Conservation (phyloP, 2,888 invertebrate species). For the Bombylius major region DNA sequence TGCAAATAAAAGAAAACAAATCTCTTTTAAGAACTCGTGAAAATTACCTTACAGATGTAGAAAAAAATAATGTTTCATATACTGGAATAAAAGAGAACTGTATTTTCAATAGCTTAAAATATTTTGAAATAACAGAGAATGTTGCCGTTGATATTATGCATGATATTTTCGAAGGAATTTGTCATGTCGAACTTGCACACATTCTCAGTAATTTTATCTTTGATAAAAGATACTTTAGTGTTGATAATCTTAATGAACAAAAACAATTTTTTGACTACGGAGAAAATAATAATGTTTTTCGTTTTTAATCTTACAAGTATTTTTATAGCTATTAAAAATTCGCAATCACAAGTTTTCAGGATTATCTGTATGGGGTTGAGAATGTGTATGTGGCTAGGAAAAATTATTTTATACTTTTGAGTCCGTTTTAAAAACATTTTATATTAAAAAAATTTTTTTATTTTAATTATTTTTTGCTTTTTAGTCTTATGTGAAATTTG, state of each 20-base stretch:
- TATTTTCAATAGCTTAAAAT: slow-evolving; percentile 6
- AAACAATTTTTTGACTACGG: background rate
- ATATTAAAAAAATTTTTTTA: no score
- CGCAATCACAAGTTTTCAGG: no score
- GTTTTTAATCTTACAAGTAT: no score
- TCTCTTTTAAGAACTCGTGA: slow-evolving; percentile 2
- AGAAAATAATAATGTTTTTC: no score
- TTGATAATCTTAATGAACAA: background rate
- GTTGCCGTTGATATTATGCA: slow-evolving; percentile 13
- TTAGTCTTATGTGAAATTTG: no score
- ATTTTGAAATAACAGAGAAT: slow-evolving; percentile 10
- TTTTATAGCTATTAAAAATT: no score
- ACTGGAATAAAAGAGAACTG: slow-evolving; percentile 4
- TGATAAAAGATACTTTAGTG: slow-evolving; percentile 6
- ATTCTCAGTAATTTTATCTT: slow-evolving; percentile 9
- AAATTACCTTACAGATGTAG: background rate
- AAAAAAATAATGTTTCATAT: background rate
- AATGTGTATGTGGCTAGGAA: no score
- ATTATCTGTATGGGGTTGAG: no score
- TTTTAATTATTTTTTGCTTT: no score
- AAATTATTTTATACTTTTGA: no score
- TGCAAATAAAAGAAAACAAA: slow-evolving; percentile 1
- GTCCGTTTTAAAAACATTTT: no score
- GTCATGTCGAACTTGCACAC: slow-evolving; percentile 5
- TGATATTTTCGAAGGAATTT: slow-evolving; percentile 12